These are phyloP conservation scores for Samia ricini DNA, from an alignment of 1,140 invertebrate species.

Conservation along the genomic window DNA sequence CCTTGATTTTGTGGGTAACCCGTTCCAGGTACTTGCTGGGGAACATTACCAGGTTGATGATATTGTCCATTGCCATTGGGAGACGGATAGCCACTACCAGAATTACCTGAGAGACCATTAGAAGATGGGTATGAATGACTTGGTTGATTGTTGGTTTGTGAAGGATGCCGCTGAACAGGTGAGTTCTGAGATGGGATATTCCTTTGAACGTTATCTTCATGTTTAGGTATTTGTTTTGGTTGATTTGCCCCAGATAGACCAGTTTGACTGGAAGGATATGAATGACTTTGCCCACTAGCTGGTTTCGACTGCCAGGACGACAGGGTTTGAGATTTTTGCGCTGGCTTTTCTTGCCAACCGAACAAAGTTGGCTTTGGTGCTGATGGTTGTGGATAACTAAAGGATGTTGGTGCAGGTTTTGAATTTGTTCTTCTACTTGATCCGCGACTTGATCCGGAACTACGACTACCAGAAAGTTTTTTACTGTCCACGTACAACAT, in stretches of 20 bases:
- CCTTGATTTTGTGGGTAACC: slow-evolving; percentile 35
- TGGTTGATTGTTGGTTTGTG: slow-evolving; percentile 32
- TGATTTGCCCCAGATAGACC: slow-evolving; percentile 55
- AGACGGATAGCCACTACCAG: slow-evolving; percentile 27
- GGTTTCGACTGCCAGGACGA: slow-evolving; percentile 43
- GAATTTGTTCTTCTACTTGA: slow-evolving; percentile 46
- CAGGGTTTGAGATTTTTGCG: slow-evolving; percentile 42
- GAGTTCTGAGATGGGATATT: slow-evolving; percentile 34
- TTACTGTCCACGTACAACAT: slow-evolving; percentile 42
- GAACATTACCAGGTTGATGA: slow-evolving; percentile 17
- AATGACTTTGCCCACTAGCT: slow-evolving; percentile 48
- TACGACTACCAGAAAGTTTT: slow-evolving; percentile 52
- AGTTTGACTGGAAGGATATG: slow-evolving; percentile 66
- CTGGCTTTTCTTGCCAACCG: slow-evolving; percentile 66
- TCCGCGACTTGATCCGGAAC: slow-evolving; percentile 50
- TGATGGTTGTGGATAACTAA: slow-evolving; percentile 55
- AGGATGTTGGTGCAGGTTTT: slow-evolving; percentile 56
- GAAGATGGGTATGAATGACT: slow-evolving; percentile 52
- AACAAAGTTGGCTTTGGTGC: slow-evolving; percentile 61
- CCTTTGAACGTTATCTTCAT: slow-evolving; percentile 54
- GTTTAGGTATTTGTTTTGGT: slow-evolving; percentile 37
- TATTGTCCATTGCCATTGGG: slow-evolving; percentile 5
- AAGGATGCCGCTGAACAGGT: slow-evolving; percentile 28
- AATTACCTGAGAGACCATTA: slow-evolving; percentile 42
- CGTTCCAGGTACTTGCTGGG: slow-evolving; percentile 20